Evolutionary conservation across 2,888 invertebrate species (phyloP), one percentile per base, ranked within the genome.

Genomic region (Andrena chrysosceles): DNA sequence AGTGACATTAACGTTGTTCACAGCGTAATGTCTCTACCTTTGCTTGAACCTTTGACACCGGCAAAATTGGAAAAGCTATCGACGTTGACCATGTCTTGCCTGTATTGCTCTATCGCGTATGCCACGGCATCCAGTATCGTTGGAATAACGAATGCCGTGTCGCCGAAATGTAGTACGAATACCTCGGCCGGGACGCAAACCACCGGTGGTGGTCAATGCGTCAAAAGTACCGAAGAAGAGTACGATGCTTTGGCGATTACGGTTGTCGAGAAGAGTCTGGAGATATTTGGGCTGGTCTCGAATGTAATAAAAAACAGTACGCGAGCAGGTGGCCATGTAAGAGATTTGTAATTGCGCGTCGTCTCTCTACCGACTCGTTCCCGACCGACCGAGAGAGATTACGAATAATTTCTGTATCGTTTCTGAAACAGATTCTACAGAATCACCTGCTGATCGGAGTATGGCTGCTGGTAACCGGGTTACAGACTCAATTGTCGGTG

Each of bases 381-480:
- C 10, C 26, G 5, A 26, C 23, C 3, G 42, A 42, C 10, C 8
- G 42, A 26, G 10, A 10, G 20, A 23, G 56, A 56, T 77, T 75
- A 63, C n/a, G 60, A 52, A 13, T 60, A 2, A 33, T 31, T 33
- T 54, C 0, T 16, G 42, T 42, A 13, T 23, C 75, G 16, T 23
- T 42, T 56, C 26, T 23, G 13, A 56, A 31, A n/a, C 94, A 98
- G 96, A 96, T 97, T 64, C 96, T 97, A 90, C 98, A 98, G 94
- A 99, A 99, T 94, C 97, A 98, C 93, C 95, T 98, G 81, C 96
- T 98, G 94, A 96, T 98, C 87, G 98, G 98, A 8, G 96, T 97
- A 0, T 98, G 98, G 98, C 95, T 98, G 72, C 94, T 98, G 71
- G 96, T 98, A 26, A 97, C 97, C 70, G 98, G 98, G 0, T 95